phyloP scores from a whole-genome alignment of 2,888 invertebrate genomes.

The Lingula anatina region DNA sequence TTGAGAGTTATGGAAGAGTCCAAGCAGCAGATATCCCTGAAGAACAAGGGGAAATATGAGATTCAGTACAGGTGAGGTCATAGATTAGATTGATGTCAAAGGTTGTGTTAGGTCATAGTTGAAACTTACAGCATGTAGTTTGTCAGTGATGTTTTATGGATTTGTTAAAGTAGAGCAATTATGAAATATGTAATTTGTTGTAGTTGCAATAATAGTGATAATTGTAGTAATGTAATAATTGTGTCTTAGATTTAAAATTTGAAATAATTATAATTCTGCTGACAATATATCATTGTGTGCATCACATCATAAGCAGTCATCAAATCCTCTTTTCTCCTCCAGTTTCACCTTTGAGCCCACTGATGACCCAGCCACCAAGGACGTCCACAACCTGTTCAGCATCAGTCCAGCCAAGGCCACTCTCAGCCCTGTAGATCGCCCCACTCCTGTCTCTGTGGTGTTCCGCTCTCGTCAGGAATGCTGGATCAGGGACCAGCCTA shows the following conservation, averaged over 20 bases:
- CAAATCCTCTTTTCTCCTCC: no score
- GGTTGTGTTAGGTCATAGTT: not conserved
- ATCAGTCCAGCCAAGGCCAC: constrained; percentile 41
- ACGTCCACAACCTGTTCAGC: constrained; percentile 41
- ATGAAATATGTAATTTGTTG: no score
- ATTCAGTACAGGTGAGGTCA: constrained; percentile 46
- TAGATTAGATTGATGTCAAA: not conserved
- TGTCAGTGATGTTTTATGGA: no score
- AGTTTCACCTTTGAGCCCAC: constrained; percentile 45
- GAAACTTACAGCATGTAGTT: no score
- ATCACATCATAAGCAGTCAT: no score
- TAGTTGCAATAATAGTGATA: no score
- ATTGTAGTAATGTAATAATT: no score
- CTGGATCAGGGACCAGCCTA: constrained; percentile 43
- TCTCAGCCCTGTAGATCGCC: constrained; percentile 42
- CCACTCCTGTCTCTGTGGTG: constrained; percentile 41
- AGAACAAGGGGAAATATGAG: constrained; percentile 54
- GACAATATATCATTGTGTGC: no score
- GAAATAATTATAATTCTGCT: no score
- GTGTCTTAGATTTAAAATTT: no score
- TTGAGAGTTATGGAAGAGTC: constrained; percentile 48
- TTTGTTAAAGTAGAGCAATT: no score
- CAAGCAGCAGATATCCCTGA: constrained; percentile 47
- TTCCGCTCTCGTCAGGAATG: constrained; percentile 47
- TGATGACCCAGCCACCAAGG: constrained; percentile 31